phyloP scores from a whole-genome alignment of 1,140 invertebrate genomes.

The Batillaria attramentaria region DNA sequence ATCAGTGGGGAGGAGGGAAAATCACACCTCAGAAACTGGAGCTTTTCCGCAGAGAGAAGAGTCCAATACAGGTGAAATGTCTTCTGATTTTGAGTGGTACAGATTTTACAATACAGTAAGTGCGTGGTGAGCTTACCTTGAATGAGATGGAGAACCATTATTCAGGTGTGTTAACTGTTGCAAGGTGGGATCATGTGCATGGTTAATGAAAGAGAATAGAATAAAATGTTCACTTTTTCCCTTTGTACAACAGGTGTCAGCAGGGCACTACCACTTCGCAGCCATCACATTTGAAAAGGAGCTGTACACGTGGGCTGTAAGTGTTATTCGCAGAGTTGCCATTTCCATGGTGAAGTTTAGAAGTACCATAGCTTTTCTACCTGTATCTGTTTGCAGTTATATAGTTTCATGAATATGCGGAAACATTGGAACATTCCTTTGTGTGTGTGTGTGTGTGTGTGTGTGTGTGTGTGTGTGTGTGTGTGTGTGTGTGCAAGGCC shows the following conservation, averaged over 20 bases:
- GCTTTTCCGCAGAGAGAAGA: conserved; percentile 68
- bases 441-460: too few species aligned
- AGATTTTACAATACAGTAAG: too few species aligned
- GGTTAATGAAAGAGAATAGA: too few species aligned
- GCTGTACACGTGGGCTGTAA: conserved; percentile 72
- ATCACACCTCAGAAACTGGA: conserved; percentile 68
- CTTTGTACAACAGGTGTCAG: conserved; percentile 57
- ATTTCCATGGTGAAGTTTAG: not conserved
- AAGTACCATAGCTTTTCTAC: not conserved
- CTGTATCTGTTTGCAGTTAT: not conserved
- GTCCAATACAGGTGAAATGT: conserved; percentile 62
- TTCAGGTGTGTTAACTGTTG: too few species aligned
- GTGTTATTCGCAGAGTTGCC: too few species aligned
- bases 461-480: too few species aligned
- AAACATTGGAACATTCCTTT: too few species aligned
- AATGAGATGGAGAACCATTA: too few species aligned
- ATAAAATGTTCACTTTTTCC: not conserved
- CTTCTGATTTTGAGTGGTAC: too few species aligned
- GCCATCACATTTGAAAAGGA: conserved; percentile 72
- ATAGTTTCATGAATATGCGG: not conserved
- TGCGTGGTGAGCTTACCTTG: not conserved
- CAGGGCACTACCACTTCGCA: conserved; percentile 69
- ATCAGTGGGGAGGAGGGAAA: conserved; percentile 71
- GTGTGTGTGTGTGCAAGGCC: too few species aligned
- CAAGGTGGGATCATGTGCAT: too few species aligned